Conservation (phyloP, 2,797 vertebrate species). For the Gorsachius magnificus region DNA sequence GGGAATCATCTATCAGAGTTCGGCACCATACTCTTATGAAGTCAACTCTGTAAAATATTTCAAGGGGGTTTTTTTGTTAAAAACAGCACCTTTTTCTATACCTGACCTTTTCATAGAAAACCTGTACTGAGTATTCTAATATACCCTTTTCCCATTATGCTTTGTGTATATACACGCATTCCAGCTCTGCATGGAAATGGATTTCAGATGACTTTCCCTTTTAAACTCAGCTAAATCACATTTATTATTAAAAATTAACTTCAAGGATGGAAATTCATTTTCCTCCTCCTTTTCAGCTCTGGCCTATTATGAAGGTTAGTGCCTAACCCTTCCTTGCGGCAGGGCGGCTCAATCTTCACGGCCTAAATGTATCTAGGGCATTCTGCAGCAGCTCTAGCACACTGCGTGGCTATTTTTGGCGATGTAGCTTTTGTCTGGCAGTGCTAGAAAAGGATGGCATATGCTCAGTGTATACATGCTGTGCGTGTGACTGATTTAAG, state of each 20-base stretch:
- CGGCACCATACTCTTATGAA: neutral
- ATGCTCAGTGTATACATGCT: constrained; percentile 44
- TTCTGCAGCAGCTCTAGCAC: constrained; percentile 27
- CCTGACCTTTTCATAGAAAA: neutral
- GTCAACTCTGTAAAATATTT: neutral
- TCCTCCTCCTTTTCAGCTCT: neutral
- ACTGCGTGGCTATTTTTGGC: constrained; percentile 70
- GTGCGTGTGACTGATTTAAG: constrained; percentile 43
- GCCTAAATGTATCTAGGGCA: constrained; percentile 70
- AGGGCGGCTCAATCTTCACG: neutral
- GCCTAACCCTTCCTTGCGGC: neutral
- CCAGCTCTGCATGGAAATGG: neutral
- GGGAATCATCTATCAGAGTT: neutral
- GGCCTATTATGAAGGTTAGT: neutral
- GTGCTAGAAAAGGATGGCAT: constrained; percentile 53
- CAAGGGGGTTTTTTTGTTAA: too few species aligned
- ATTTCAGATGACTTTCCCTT: neutral
- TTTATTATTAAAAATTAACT: neutral
- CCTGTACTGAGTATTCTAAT: neutral
- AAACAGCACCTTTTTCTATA: neutral
- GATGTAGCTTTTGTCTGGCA: constrained; percentile 54
- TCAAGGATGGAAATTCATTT: neutral
- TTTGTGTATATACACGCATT: accelerated
- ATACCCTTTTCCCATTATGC: neutral
- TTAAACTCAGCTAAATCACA: neutral